A percentile compares a stretch with the other conserved stretches of the same genome.
phyloP scores from a whole-genome alignment of 2,797 vertebrate species.

The Aulostomus chinensis region DNA sequence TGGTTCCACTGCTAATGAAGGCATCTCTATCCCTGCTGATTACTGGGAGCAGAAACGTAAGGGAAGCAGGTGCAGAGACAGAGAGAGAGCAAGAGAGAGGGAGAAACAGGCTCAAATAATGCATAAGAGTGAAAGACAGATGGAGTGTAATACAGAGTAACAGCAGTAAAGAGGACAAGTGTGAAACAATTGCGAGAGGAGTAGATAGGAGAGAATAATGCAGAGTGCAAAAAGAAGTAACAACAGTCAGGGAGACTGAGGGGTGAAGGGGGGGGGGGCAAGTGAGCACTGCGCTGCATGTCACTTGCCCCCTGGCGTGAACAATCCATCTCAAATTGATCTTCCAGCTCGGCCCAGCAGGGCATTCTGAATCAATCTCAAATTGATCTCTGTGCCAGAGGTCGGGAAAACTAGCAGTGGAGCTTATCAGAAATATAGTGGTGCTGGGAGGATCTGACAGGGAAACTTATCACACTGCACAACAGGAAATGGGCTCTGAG shows the following conservation, averaged over 20 bases:
- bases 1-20: conserved; percentile 69
- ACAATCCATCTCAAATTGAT: conserved; percentile 88
- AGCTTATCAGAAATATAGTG: conserved; percentile 89
- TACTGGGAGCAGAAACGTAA: conserved; percentile 32
- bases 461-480: conserved; percentile 85
- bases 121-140: conserved; percentile 33
- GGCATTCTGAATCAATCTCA: conserved; percentile 87
- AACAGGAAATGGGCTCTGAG: conserved; percentile 82
- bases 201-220: conserved; percentile 39
- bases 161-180: conserved; percentile 31
- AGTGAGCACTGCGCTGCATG: conserved; percentile 73
- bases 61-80: conserved; percentile 43
- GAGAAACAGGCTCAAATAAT: conserved; percentile 28
- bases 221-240: conserved; percentile 57
- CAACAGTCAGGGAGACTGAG: conserved; percentile 53
- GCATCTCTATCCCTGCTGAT: conserved; percentile 56
- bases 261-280: conserved; percentile 67
- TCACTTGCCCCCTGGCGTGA: conserved; percentile 80
- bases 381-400: conserved; percentile 88
- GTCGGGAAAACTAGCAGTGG: conserved; percentile 84
- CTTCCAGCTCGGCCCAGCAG: conserved; percentile 81
- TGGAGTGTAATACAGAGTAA: conserved; percentile 20
- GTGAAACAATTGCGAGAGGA: conserved; percentile 60
- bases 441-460: conserved; percentile 86
- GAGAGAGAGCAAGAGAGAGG: conserved; percentile 31